Evolutionary conservation across 2,113 vertebrate species (phyloP).

Genomic region (Myotis yumanensis): DNA sequence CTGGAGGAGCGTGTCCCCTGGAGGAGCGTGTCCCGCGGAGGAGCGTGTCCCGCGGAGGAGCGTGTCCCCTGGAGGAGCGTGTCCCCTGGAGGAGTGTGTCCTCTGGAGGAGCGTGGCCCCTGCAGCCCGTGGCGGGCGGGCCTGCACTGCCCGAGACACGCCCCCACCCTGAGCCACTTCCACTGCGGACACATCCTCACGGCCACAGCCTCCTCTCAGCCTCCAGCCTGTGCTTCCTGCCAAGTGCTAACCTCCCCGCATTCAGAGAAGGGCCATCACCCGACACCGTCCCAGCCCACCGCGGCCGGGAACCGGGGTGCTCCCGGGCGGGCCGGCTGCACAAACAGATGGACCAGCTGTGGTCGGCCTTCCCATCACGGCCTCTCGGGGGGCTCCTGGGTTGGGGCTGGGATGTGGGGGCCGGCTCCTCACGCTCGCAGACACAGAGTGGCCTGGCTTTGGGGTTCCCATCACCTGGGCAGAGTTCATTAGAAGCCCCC

Average conservation of each 20-base stretch:
- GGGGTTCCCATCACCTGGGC: background rate
- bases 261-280: background rate
- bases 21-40: too few species aligned
- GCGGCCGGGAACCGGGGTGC: background rate
- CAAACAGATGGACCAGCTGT: background rate
- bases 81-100: too few species aligned
- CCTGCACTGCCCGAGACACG: accelerated
- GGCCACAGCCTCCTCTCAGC: background rate
- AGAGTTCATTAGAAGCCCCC: conserved; percentile 13
- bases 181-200: background rate
- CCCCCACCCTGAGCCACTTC: background rate
- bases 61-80: too few species aligned
- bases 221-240: background rate
- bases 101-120: too few species aligned
- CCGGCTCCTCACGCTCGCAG: background rate
- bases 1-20: too few species aligned
- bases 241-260: background rate
- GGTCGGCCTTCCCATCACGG: background rate
- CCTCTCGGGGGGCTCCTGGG: background rate
- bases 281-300: background rate
- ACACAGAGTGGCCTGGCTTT: background rate
- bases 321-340: background rate
- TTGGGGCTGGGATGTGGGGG: background rate
- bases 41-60: too few species aligned
- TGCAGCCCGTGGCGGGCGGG: accelerated